These are phyloP conservation scores for Oryctes rhinoceros DNA, from an alignment of 1,140 invertebrate species.

Conservation along the genomic window DNA sequence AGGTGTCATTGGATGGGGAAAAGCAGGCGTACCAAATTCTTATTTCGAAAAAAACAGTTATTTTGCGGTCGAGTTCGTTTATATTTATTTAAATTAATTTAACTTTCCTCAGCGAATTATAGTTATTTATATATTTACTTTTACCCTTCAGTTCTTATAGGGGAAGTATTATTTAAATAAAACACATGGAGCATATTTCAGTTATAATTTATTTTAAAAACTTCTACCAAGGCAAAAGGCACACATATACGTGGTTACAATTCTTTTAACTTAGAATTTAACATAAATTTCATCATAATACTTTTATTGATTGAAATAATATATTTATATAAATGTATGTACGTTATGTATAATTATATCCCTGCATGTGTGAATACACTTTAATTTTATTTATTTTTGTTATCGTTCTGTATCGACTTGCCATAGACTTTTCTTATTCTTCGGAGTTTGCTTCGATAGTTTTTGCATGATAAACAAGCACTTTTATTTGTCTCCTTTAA, in stretches of 20 bases:
- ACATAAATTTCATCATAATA: constrained; percentile 9
- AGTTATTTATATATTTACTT: too few species aligned
- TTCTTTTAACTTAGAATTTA: constrained; percentile 14
- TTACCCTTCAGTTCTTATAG: too few species aligned
- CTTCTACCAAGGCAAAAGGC: constrained; percentile 36
- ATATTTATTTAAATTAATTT: too few species aligned
- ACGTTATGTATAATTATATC: not conserved
- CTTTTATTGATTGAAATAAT: constrained; percentile 20
- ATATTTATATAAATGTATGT: not conserved
- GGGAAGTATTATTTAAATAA: too few species aligned
- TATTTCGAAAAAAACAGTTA: too few species aligned
- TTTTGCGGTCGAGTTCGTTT: too few species aligned
- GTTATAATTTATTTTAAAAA: constrained; percentile 26
- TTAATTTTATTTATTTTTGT: not conserved
- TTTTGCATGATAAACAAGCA: not conserved
- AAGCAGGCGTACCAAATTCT: too few species aligned
- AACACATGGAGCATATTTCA: not conserved
- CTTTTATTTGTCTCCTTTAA: not conserved
- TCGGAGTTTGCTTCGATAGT: not conserved
- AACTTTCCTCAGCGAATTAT: too few species aligned
- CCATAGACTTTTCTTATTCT: not conserved
- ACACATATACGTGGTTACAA: constrained; percentile 32
- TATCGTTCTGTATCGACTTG: not conserved
- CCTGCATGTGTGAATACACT: not conserved
- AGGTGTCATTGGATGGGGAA: too few species aligned